A percentile compares a stretch with the other conserved stretches of the same genome.
phyloP scores from a whole-genome alignment of 2,113 vertebrate species.

The Zosterops hypoxanthus region DNA sequence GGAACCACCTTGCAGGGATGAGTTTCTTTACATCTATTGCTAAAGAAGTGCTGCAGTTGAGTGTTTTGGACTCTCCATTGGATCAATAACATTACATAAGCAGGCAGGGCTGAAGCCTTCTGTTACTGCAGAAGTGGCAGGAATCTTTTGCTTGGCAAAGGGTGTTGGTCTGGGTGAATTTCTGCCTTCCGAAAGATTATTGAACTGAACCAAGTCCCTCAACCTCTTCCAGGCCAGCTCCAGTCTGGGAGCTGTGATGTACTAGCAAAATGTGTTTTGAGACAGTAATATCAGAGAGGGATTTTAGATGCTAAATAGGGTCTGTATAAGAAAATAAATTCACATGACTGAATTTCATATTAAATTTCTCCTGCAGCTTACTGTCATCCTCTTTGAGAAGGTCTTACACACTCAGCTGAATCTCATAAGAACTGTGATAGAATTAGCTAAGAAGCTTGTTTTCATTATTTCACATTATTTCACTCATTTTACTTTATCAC shows the following conservation, averaged over 20 bases:
- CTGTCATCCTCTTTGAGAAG: background rate
- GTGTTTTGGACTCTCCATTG: fast-evolving
- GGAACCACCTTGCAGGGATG: background rate
- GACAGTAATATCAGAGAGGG: background rate
- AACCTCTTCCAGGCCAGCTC: background rate
- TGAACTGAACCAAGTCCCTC: background rate
- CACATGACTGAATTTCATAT: background rate
- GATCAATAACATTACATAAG: background rate
- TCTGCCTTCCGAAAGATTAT: background rate
- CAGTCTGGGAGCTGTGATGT: background rate
- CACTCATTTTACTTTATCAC: background rate
- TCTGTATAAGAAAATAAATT: background rate
- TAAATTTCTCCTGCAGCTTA: background rate
- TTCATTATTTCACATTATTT: constrained; percentile 15
- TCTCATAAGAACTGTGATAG: background rate
- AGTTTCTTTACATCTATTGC: background rate
- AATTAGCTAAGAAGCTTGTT: background rate
- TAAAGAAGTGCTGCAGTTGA: background rate
- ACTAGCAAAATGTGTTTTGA: background rate
- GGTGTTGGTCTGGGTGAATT: background rate
- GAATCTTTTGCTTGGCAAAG: background rate
- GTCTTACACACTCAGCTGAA: background rate
- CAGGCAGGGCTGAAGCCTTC: background rate
- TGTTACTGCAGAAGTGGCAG: background rate
- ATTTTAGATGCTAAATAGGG: background rate